Conservation (phyloP, 2,888 invertebrate genomes). For the Papilio protenor region DNA sequence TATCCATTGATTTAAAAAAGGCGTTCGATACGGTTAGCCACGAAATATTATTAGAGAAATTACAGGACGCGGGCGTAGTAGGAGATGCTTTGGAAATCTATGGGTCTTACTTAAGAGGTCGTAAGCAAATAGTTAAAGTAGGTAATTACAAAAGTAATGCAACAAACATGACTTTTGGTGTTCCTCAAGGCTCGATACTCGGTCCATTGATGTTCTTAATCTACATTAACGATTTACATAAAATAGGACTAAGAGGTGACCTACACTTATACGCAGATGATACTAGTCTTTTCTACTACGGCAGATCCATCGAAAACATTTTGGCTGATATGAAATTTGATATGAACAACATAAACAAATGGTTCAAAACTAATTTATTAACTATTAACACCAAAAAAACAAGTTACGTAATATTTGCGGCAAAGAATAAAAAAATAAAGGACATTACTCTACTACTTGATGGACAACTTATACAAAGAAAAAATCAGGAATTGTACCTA, state of each 20-base stretch:
- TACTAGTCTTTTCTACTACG: too few relatives aligned
- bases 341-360: too few relatives aligned
- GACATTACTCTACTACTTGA: background rate
- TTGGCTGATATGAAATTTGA: too few relatives aligned
- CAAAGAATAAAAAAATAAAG: background rate
- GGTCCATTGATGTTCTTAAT: background rate
- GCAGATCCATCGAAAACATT: too few relatives aligned
- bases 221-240: background rate
- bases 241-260: background rate
- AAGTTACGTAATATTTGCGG: background rate
- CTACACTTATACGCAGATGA: background rate
- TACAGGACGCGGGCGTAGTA: conserved; percentile 23
- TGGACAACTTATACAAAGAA: too few relatives aligned
- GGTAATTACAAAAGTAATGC: conserved; percentile 4
- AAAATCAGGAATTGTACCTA: too few relatives aligned
- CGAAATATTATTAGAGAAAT: conserved; percentile 35
- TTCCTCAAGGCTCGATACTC: background rate
- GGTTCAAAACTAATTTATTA: too few relatives aligned
- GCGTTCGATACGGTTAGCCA: background rate
- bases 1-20: conserved; percentile 40
- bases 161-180: too few relatives aligned
- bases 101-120: conserved; percentile 27
- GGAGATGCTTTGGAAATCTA: conserved; percentile 27
- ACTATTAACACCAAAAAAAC: background rate
- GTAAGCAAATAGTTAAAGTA: conserved; percentile 2